Conservation (phyloP, 2,113 vertebrate species). For the Ellobius talpinus region DNA sequence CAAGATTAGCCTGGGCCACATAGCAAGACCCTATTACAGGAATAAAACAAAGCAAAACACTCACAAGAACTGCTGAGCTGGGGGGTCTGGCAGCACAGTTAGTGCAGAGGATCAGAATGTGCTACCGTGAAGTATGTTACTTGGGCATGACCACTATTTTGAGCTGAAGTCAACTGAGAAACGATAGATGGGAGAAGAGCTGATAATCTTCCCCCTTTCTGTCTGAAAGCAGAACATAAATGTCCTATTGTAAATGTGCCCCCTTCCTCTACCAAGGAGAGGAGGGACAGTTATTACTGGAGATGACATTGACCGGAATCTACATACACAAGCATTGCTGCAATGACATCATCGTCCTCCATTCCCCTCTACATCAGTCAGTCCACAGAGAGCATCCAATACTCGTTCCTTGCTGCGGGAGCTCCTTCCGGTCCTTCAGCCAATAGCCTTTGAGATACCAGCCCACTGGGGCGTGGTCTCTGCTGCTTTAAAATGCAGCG, state of each 20-base stretch:
- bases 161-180: neutral
- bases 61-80: neutral
- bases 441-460: too few species aligned
- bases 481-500: too few species aligned
- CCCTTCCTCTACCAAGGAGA: neutral
- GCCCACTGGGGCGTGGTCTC: too few species aligned
- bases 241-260: neutral
- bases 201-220: neutral
- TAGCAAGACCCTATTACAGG: neutral
- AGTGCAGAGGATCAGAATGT: neutral
- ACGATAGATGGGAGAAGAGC: neutral
- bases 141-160: neutral
- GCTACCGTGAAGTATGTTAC: neutral
- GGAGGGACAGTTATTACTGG: neutral
- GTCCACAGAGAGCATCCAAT: neutral
- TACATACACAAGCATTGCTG: neutral
- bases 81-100: rapidly evolving
- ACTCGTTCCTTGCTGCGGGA: neutral
- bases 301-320: neutral
- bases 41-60: neutral
- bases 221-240: too few species aligned
- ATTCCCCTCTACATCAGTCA: neutral
- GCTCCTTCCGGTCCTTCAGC: too few species aligned
- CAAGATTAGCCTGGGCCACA: too few species aligned
- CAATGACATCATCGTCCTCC: neutral